phyloP scores from a whole-genome alignment of 2,113 vertebrate species.

The Grantiella picta region DNA sequence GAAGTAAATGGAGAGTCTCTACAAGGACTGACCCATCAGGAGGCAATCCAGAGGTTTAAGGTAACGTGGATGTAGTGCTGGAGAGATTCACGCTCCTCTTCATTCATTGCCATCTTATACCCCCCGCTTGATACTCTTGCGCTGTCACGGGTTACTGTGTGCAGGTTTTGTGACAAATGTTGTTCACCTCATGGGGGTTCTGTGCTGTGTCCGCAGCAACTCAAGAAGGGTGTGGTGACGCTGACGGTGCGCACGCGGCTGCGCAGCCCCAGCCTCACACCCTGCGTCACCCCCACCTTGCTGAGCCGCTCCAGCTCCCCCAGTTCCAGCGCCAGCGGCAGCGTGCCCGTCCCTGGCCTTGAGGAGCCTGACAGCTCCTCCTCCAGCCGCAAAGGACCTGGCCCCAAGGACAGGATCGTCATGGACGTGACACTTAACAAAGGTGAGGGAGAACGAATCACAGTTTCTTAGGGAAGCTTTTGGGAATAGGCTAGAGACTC shows the following conservation, averaged over 20 bases:
- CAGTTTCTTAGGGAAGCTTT: not conserved
- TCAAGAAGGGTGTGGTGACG: slow-evolving; percentile 92
- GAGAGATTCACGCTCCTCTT: not conserved
- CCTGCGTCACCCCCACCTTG: slow-evolving; percentile 85
- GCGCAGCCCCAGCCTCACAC: slow-evolving; percentile 92
- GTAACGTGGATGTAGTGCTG: slow-evolving; percentile 50
- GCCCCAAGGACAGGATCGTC: slow-evolving; percentile 91
- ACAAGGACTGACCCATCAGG: slow-evolving; percentile 92
- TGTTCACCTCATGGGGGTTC: not conserved
- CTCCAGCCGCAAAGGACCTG: slow-evolving; percentile 79
- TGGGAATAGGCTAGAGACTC: not conserved
- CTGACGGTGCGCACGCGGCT: slow-evolving; percentile 90
- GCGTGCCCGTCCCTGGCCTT: not conserved
- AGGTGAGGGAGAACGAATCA: slow-evolving; percentile 68
- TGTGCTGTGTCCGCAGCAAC: slow-evolving; percentile 77
- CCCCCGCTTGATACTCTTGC: no score
- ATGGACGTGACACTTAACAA: slow-evolving; percentile 95
- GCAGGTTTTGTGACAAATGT: not conserved
- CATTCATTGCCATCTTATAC: accelerated
- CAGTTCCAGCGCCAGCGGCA: slow-evolving; percentile 77
- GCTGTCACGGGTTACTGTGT: not conserved
- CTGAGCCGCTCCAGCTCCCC: slow-evolving; percentile 90
- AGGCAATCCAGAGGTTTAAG: slow-evolving; percentile 98
- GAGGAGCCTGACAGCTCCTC: slow-evolving; percentile 72
- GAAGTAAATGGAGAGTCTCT: slow-evolving; percentile 96